Evolutionary conservation across 2,113 vertebrate species (phyloP).

Genomic region (Cettia cetti): DNA sequence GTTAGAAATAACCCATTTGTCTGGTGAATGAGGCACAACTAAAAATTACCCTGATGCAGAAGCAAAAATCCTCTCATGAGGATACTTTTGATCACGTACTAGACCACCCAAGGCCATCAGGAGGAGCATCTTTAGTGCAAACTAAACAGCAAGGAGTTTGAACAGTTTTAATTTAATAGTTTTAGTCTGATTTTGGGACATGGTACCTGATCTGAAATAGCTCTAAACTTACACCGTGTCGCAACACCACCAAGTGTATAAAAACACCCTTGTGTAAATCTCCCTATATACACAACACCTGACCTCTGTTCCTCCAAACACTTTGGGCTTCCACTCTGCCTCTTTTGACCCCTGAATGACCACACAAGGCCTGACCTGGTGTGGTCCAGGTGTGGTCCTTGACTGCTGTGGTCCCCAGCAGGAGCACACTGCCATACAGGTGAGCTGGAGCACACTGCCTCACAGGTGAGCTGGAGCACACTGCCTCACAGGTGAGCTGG

Average conservation of each 20-base stretch:
- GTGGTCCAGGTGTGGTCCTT: background rate
- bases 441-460: background rate
- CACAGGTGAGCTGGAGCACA: background rate
- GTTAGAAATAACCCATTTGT: slow-evolving; percentile 26
- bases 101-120: background rate
- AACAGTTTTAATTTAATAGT: background rate
- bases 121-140: background rate
- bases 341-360: background rate
- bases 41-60: background rate
- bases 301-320: background rate
- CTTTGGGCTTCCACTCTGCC: background rate
- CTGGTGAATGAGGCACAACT: slow-evolving; percentile 31
- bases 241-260: background rate
- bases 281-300: rapidly evolving
- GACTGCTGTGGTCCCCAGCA: rapidly evolving
- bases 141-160: background rate
- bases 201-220: background rate
- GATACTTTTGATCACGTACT: background rate
- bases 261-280: background rate
- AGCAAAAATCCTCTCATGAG: background rate
- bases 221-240: background rate
- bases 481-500: background rate
- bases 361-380: background rate
- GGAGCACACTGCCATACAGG: too few species aligned
- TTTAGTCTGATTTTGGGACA: background rate